A percentile compares a stretch with the other conserved stretches of the same genome.
These are phyloP conservation scores for Pogonomyrmex barbatus DNA, from an alignment of 1,140 invertebrate species.

Conservation along the genomic window DNA sequence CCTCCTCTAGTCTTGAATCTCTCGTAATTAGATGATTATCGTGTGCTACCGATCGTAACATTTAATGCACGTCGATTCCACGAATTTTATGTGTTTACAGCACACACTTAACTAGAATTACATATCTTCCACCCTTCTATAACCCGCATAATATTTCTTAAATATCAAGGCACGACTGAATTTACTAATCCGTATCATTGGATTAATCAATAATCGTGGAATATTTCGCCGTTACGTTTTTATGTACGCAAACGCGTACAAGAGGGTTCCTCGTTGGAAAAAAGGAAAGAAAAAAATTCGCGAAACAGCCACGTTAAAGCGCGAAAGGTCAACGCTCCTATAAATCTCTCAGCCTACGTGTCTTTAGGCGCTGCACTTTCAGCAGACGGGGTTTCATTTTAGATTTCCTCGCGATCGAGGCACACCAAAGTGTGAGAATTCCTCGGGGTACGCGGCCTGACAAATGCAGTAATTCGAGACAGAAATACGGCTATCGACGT, in stretches of 20 bases:
- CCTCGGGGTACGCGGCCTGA: constrained; percentile 72
- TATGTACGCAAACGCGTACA: not conserved
- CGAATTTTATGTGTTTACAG: not conserved
- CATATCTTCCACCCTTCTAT: too few relatives aligned
- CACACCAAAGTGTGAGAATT: constrained; percentile 80
- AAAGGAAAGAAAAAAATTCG: not conserved
- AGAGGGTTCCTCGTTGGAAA: not conserved
- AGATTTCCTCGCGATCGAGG: constrained; percentile 64
- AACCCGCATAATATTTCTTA: not conserved
- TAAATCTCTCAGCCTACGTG: constrained; percentile 78
- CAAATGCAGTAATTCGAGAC: constrained; percentile 11
- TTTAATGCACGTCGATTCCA: constrained; percentile 8
- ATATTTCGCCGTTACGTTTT: constrained; percentile 18
- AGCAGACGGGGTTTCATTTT: constrained; percentile 56
- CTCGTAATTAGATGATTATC: constrained; percentile 49
- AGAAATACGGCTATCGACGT: constrained; percentile 31
- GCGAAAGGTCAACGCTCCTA: constrained; percentile 81
- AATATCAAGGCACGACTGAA: not conserved
- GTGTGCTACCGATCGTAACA: constrained; percentile 25
- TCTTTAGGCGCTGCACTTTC: constrained; percentile 65
- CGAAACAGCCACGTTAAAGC: constrained; percentile 40
- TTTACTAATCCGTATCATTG: constrained; percentile 15
- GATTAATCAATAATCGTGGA: constrained; percentile 17
- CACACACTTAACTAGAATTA: not conserved
- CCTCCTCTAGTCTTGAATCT: not conserved